A percentile compares a stretch with the other conserved stretches of the same genome.
Conservation (phyloP, 35 echinoderm and acorn worm species). For the Strongylocentrotus purpuratus region DNA sequence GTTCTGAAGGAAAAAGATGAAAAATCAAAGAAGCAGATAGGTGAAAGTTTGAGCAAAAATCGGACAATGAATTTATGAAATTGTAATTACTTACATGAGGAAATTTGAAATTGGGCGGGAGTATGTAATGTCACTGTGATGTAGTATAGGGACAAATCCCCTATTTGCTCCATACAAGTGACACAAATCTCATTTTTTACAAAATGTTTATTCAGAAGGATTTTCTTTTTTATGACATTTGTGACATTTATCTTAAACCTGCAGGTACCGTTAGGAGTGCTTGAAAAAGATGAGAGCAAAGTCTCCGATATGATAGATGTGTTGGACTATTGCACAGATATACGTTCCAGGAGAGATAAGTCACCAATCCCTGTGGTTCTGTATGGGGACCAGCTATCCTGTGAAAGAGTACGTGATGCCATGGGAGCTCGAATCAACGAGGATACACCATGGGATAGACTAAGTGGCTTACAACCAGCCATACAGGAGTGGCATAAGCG, state of each 20-base stretch:
- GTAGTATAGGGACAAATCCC: no score
- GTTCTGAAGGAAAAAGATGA: no score
- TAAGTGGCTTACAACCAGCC: constrained; percentile 19
- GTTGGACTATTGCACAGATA: constrained; percentile 25
- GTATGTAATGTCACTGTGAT: no score
- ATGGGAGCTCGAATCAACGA: not conserved
- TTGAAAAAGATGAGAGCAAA: constrained; percentile 19
- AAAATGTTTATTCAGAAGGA: not conserved
- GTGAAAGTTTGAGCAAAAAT: no score
- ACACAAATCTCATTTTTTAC: not conserved
- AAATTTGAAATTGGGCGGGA: no score
- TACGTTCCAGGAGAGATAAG: constrained; percentile 9
- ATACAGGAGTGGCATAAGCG: constrained; percentile 37
- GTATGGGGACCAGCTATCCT: not conserved
- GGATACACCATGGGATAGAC: constrained; percentile 16
- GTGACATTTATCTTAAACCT: not conserved
- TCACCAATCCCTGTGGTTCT: constrained; percentile 37
- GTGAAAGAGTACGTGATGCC: constrained; percentile 31
- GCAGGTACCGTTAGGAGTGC: constrained; percentile 24
- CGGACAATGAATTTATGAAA: no score
- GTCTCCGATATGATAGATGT: constrained; percentile 5
- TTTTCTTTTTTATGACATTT: not conserved
- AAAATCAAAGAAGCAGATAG: no score
- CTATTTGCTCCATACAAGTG: no score
- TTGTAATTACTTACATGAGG: no score